Conservation (phyloP, 1,140 invertebrate genomes). For the Hesperophylax magnus region DNA sequence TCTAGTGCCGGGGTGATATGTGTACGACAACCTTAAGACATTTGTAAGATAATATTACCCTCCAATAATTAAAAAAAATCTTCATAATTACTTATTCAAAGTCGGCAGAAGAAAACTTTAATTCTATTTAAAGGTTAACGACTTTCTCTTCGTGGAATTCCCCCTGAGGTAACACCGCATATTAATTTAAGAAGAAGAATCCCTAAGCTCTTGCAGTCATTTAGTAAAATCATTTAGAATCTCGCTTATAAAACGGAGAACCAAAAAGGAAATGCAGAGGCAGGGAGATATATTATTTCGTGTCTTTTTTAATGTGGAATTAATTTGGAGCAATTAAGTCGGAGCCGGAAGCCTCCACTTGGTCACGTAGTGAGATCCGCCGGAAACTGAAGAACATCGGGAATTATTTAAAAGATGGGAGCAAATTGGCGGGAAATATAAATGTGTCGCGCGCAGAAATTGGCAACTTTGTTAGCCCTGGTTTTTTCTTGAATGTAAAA, state of each 20-base stretch:
- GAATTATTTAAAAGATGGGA: not conserved
- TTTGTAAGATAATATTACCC: too few species aligned
- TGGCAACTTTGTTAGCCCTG: not conserved
- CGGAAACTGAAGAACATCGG: slow-evolving; percentile 28
- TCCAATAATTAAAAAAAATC: too few species aligned
- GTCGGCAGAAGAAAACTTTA: not conserved
- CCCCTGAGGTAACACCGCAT: not conserved
- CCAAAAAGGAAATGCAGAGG: not conserved
- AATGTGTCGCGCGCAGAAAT: not conserved
- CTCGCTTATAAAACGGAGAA: not conserved
- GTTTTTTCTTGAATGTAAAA: too few species aligned
- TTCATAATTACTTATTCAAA: too few species aligned
- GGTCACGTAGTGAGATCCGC: slow-evolving; percentile 5
- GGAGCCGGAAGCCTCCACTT: slow-evolving; percentile 10
- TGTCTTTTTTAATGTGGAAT: slow-evolving; percentile 35
- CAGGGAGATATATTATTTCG: slow-evolving; percentile 16
- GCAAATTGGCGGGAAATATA: slow-evolving; percentile 33
- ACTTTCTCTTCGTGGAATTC: not conserved
- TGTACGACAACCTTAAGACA: too few species aligned
- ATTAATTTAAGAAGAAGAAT: not conserved
- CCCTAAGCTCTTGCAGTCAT: too few species aligned
- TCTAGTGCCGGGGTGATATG: too few species aligned
- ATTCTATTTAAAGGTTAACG: not conserved
- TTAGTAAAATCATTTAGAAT: not conserved
- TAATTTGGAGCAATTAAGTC: slow-evolving; percentile 34